Percentiles rank a stretch among this genome's conserved stretches.
These are phyloP conservation scores for Syritta pipiens DNA, from an alignment of 2,888 invertebrate species.

Conservation along the genomic window DNA sequence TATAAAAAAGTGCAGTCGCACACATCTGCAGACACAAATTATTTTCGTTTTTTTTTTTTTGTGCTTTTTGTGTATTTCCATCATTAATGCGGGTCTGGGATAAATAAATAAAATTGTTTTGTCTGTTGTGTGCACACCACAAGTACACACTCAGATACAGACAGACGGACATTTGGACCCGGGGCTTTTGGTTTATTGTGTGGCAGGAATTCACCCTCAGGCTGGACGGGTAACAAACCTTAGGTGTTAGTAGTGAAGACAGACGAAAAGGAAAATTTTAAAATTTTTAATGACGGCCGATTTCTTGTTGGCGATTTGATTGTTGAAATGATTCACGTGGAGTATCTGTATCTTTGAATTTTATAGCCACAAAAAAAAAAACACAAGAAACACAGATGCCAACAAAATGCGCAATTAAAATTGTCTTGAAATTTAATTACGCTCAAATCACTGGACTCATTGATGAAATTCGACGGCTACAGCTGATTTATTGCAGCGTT, in stretches of 20 bases:
- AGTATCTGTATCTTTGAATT: no score
- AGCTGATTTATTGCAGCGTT: constrained; percentile 2
- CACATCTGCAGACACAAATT: constrained; percentile 9
- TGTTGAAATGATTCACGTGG: no score
- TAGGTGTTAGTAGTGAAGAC: no score
- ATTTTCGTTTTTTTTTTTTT: constrained; percentile 15
- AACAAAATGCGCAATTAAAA: constrained; percentile 4
- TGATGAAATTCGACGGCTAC: constrained; percentile 3
- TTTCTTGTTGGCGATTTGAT: no score
- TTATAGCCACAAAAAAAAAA: no score
- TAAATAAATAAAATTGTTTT: constrained; percentile 40
- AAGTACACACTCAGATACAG: no score
- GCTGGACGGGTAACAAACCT: no score
- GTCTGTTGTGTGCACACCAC: background rate
- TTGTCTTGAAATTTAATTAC: constrained; percentile 6
- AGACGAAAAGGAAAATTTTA: no score
- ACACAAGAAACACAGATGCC: no score
- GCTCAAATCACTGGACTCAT: background rate
- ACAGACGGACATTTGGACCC: no score
- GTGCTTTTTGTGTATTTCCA: background rate
- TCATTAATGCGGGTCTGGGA: constrained; percentile 39
- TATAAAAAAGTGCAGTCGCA: no score
- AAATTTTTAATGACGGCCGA: no score
- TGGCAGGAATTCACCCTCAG: constrained; percentile 1
- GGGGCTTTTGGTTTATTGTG: constrained; percentile 21